Evolutionary conservation across 2,113 vertebrate genomes (phyloP), one percentile per base, ranked within the genome.

Genomic region (Geococcyx californianus): DNA sequence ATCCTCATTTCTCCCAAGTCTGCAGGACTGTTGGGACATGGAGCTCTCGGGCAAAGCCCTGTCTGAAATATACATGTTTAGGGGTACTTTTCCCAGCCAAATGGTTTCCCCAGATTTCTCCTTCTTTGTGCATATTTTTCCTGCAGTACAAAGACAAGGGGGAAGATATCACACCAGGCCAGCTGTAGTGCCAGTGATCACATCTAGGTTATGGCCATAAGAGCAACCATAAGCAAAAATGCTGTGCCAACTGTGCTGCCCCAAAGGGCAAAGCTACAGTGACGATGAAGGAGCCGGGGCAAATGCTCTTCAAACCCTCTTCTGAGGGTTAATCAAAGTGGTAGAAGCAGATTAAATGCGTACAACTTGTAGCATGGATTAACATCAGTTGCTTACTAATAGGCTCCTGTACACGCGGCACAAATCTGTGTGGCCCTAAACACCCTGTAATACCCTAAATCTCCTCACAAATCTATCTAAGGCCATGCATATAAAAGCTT

Each of bases 371-470:
- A 84, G 76, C 18, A 31, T 1, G 11, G 80, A 87, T 89, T 91
- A 92, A 74, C 76, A 67, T 59, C 52, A 38, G 38, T 31, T 63
- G 59, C 34, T 88, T 70, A 47, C 47, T 80, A 67, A 94, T 29
- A 70, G 34, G 47, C 58, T 89, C 47, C 60, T 1, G 1, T 49
- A n/a, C 14, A 25, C 16, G 23, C 0, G 1, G 58, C 3, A 7
- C 49, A 83, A 51, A 16, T 42, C 66, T 91, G 91, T 84, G 91
- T 87, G 91, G 93, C 56, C 74, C 75, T 58, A 75, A 95, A 55
- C 36, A 89, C 31, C 66, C 66, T 52, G 9, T 93, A 90, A 93
- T 77, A 90, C 55, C 83, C 76, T 64, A 93, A 95, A 95, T 77
- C 82, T 92, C 54, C 47, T 63, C 80, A 82, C 81, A 96, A 93